Conservation (phyloP, 1,140 invertebrate species). For the Lucilia cuprina region DNA sequence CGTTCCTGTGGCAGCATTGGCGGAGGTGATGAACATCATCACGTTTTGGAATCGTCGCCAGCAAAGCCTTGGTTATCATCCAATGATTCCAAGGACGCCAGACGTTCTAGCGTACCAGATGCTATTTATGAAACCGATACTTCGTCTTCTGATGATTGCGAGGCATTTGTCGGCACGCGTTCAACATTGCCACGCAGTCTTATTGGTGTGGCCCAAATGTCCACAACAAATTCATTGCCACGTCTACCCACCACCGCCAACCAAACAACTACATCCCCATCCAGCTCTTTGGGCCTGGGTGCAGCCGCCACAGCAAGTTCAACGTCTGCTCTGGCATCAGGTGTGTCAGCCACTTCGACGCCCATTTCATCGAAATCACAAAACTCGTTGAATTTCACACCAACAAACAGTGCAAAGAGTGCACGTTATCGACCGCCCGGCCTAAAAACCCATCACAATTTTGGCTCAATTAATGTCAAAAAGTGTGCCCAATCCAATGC, state of each 20-base stretch:
- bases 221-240: constrained; percentile 78
- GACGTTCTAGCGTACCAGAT: constrained; percentile 73
- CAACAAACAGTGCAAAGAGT: constrained; percentile 74
- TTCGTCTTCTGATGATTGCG: constrained; percentile 71
- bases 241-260: constrained; percentile 70
- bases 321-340: constrained; percentile 33
- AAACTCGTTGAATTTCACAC: constrained; percentile 68
- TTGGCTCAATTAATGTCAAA: constrained; percentile 65
- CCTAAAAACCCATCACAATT: constrained; percentile 62
- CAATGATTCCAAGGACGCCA: constrained; percentile 56
- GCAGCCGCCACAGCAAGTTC: constrained; percentile 36
- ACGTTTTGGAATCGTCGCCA: constrained; percentile 64
- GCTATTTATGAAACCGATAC: constrained; percentile 71
- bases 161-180: constrained; percentile 64
- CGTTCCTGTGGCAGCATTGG: constrained; percentile 83
- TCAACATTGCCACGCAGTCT: constrained; percentile 73
- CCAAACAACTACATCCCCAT: constrained; percentile 62
- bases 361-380: constrained; percentile 73
- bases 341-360: constrained; percentile 59
- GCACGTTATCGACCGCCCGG: constrained; percentile 86
- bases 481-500: constrained; percentile 68
- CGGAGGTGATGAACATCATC: constrained; percentile 67
- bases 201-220: constrained; percentile 65
- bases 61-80: constrained; percentile 65
- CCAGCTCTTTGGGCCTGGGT: constrained; percentile 57